Base-by-base conservation (phyloP, 2,113 vertebrate genomes). In the Panthera leo region DNA sequence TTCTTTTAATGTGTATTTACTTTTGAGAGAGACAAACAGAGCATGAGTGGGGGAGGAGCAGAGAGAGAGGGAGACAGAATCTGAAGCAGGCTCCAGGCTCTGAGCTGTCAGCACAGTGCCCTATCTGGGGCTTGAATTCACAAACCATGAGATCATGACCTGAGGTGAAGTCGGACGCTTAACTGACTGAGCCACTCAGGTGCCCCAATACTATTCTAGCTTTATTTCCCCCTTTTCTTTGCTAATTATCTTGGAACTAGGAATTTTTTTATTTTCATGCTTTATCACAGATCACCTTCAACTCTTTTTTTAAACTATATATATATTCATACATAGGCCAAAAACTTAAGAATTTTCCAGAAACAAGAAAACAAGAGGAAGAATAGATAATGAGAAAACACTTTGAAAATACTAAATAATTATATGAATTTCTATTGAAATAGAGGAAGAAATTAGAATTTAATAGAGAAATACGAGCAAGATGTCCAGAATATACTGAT, bases 371-470 rank as follows among this genome's bases (percentile, higher is more conserved):
- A 65, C 15, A 92, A 91, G 89, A 97, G 45, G 12, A 97, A 95
- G 61, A 78, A 65, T 3, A 82, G n/a, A 87, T 93, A 94, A 70
- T 91, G 53, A 90, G 70, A 89, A 95, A 87, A 87, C 10, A 92
- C 55, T 88, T 78, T 91, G n/a, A 89, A 95, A 93, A 53, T 51
- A 53, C 53, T 73, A 87, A 92, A 88, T 96, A 61, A 86, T 42
- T 29, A 25, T 58, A 78, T 73, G 12, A 83, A 88, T 91, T 86
- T 51, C 84, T 92, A 83, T 42, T 55, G 39, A 91, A 96, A 87
- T 18, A 80, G 85, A 97, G 53, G 39, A 82, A 18, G 61, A 93
- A 96, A 95, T 48, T 95, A 53, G 91, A 95, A 78, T 53, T 76
- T 48, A 95, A 85, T 84, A 31, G 51, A 92, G 65, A 92, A 78